phyloP scores from a whole-genome alignment of 37 sponge, comb jelly and placozoan genomes.

The Haliclona indistincta region DNA sequence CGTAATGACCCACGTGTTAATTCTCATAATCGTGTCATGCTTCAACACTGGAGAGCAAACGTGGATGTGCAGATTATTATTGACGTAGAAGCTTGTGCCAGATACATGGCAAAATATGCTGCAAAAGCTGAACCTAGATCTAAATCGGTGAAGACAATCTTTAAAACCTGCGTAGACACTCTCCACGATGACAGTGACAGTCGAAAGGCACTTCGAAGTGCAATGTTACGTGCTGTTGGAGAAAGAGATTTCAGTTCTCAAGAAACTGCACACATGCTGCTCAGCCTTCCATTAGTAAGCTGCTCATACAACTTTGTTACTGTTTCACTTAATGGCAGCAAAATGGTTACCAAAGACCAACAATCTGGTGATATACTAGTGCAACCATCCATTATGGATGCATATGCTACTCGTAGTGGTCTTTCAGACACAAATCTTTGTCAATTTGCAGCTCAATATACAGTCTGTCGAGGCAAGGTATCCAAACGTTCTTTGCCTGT shows the following conservation, averaged over 20 bases:
- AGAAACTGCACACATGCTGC: slow-evolving; percentile 31
- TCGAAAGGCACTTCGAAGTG: not conserved
- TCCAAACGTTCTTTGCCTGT: not conserved
- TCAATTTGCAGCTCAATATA: slow-evolving; percentile 4
- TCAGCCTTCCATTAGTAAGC: slow-evolving; percentile 9
- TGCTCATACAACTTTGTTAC: slow-evolving; percentile 6
- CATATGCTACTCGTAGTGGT: not conserved
- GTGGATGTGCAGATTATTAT: slow-evolving; percentile 30
- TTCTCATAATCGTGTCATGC: slow-evolving; percentile 17
- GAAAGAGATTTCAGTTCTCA: slow-evolving; percentile 51
- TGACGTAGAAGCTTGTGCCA: slow-evolving; percentile 5
- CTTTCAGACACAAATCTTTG: not conserved
- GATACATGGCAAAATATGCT: slow-evolving; percentile 45
- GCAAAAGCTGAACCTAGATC: slow-evolving; percentile 36
- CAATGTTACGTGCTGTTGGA: slow-evolving; percentile 9
- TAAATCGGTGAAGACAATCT: not conserved
- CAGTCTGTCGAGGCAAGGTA: not conserved
- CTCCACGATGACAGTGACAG: not conserved
- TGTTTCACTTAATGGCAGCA: slow-evolving; percentile 6
- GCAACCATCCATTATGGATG: slow-evolving; percentile 4
- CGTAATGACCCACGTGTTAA: slow-evolving; percentile 30
- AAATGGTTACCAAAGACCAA: not conserved
- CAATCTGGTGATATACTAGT: not conserved
- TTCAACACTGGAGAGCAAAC: slow-evolving; percentile 37
- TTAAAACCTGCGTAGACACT: not conserved